Evolutionary conservation across 2,888 invertebrate species (phyloP), one percentile per base, ranked within the genome.

Genomic region (Keiferia lycopersicella): DNA sequence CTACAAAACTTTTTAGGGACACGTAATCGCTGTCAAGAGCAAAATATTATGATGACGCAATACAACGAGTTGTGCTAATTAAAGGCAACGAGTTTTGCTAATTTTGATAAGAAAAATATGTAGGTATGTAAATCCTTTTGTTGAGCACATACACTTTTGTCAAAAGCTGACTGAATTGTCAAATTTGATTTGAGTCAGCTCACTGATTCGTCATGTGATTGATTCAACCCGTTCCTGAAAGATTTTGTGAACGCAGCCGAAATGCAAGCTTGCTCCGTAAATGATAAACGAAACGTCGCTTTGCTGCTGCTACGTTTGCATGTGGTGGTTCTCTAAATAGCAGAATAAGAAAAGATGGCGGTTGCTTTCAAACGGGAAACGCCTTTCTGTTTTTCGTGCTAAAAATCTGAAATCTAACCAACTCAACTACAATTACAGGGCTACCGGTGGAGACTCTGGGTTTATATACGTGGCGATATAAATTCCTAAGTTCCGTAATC

Each of bases 81-180:
- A n/a, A n/a, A n/a, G n/a, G n/a, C n/a, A n/a, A n/a, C n/a, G n/a
- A n/a, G n/a, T n/a, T n/a, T n/a, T n/a, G n/a, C n/a, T n/a, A n/a
- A n/a, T 81, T 79, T 82, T 81, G 83, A 77, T 82, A 84, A 76
- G 80, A 84, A n/a, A n/a, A n/a, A n/a, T n/a, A n/a, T n/a, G n/a
- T n/a, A n/a, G n/a, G n/a, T n/a, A n/a, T n/a, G n/a, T n/a, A 80
- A 73, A 63, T 26, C 58, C 50, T 64, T 61, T 61, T 61, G 63
- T 48, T 61, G 61, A 53, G 45, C 41, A 6, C 11, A 34, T 16
- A 6, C 11, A n/a, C n/a, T 41, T 41, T 41, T 56, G 41, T 22
- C 48, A 48, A 18, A 16, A 48, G 10, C 12, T n/a, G 1, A 18
- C 48, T n/a, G 48, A 18, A 48, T 18, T 18, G 48, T 48, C 48